Base-by-base conservation (phyloP, 1,140 invertebrate genomes). In the Drosophila tsacasi region DNA sequence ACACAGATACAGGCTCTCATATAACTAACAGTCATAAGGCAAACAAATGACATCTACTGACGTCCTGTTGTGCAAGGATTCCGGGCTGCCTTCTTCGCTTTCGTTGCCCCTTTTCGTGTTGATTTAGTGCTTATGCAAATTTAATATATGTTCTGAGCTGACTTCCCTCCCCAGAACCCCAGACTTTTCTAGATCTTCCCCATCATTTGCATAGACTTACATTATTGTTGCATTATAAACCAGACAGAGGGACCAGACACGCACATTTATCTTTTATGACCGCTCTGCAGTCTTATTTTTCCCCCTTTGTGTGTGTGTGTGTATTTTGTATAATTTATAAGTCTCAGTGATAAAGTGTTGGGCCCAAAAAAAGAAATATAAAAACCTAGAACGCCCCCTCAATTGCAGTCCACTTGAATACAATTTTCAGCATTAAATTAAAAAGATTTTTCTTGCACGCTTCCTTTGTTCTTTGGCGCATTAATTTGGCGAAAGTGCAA, bases 121-220 rank as follows among this genome's bases (percentile, higher is more conserved):
- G 85, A 90, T 90, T 90, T 89, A 89, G 85, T 90, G 81, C 81
- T 89, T 85, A 89, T 89, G 85, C 85, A 89, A 89, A 89, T 89
- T 84, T 90, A 90, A 89, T 89, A 79, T 79, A 74, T 80, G 81
- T 76, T 84, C 85, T 50, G 62, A 76, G 63, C 68, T 23, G 15
- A 39, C 6, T 23, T 17, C 13, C 1, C 32, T 32, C 59, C 23
- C 60, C 42, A 66, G 10, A 32, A 35, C 23, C 49, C 25, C 58
- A 46, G 35, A 39, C 46, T 49, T 23, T 35, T 17, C 21, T 21
- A 23, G 21, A 57, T 57, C 54, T 71, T 30, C 71, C 46, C 37
- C 66, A 50, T 68, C 85, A 84, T 81, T 81, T 89, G 78, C 84
- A 87, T 84, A 84, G 78, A 81, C 73, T 75, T 72, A 81, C 81